Base-by-base conservation (phyloP, 2,888 invertebrate species). In the Drosophila mayaguana region DNA sequence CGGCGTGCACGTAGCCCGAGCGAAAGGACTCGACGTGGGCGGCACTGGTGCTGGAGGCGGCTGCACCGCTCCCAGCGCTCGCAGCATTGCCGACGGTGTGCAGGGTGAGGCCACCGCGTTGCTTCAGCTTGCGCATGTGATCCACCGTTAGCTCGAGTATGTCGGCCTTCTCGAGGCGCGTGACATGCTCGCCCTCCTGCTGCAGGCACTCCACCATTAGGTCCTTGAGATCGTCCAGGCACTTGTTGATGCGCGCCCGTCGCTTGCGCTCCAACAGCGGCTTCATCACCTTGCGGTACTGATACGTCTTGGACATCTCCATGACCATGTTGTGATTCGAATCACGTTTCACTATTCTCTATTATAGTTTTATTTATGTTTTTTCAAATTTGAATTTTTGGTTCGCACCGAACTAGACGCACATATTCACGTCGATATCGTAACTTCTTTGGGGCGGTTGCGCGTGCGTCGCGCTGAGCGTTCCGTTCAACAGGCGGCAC, bases 231-330 rank as follows among this genome's bases (percentile, higher is more conserved):
- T 97, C 97, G 93, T 97, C 97, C 91, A 97, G 94, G 93, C 97
- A 97, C 88, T 97, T 96, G 93, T 97, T 97, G 94, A 97, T 97
- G 92, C 97, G 95, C 75, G 97, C 97, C 81, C 97, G 95, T 66
- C 97, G 95, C 92, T 97, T 97, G 90, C 97, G 95, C 93, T 97
- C 97, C 79, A 97, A 94, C 96, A 97, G 96, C 90, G 97, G 97
- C 93, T 97, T 97, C 97, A 97, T 97, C 92, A 97, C 97, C 95
- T 97, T 97, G 93, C 97, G 95, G 94, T 97, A 97, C 93, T 97
- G 97, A 94, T 97, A 97, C 91, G 97, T 97, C 93, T 97, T 95
- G 91, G 97, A 97, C 94, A 97, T 92, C 90, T 92, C 93, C 91
- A 92, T 92, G 88, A 92, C 92, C 92, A 92, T 92, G 80, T 76